Evolutionary conservation across 2,888 invertebrate genomes (phyloP).

Genomic region (Drosophila lutescens): DNA sequence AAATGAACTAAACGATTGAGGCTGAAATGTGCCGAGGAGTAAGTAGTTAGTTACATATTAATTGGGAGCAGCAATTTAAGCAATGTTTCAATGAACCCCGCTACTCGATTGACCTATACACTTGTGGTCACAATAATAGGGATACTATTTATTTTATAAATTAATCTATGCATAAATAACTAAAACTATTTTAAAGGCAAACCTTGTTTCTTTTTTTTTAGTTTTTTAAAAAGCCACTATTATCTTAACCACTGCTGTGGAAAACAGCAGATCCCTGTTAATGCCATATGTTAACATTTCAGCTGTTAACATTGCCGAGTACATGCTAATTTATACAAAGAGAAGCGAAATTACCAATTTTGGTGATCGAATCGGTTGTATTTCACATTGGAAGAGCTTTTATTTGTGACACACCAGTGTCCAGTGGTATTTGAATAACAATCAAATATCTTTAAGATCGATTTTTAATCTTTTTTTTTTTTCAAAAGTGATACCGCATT

Average conservation of each 20-base stretch:
- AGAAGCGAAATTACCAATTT: constrained; percentile 13
- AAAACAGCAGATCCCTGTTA: constrained; percentile 3
- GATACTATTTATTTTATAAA: background rate
- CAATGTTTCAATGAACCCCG: constrained; percentile 6
- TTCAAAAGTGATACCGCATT: background rate
- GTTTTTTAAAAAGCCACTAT: background rate
- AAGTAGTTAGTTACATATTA: constrained; percentile 5
- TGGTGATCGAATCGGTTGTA: constrained; percentile 12
- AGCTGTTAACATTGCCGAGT: constrained; percentile 15
- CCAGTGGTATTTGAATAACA: background rate
- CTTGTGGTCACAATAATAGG: background rate
- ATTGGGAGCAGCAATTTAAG: constrained; percentile 8
- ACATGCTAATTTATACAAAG: constrained; percentile 13
- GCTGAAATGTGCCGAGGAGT: background rate
- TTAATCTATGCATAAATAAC: no score
- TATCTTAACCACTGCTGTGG: constrained; percentile 6
- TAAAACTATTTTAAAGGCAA: background rate
- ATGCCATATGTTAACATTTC: constrained; percentile 5
- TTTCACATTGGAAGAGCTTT: constrained; percentile 1
- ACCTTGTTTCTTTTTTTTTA: background rate
- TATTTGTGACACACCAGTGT: constrained; percentile 6
- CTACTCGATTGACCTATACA: background rate
- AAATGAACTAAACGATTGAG: constrained; percentile 8
- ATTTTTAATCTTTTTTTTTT: background rate
- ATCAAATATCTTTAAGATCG: background rate